A percentile compares a stretch with the other conserved stretches of the same genome.
Conservation (phyloP, 2,113 vertebrate species). For the Astatoreochromis straeleni region DNA sequence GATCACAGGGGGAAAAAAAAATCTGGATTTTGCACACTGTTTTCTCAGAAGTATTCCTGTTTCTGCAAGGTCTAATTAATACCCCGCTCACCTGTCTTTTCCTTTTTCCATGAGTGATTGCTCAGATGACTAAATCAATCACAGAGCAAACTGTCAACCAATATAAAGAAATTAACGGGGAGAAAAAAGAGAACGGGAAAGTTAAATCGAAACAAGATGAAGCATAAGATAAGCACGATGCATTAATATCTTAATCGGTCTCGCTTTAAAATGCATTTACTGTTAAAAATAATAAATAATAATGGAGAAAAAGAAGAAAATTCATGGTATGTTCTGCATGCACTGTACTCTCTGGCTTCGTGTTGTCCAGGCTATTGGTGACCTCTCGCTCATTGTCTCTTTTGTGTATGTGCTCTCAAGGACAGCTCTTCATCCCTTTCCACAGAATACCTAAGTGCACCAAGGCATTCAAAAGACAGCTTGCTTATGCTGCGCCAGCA, state of each 20-base stretch:
- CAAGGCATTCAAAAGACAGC: constrained; percentile 19
- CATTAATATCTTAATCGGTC: neutral
- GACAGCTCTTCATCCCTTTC: neutral
- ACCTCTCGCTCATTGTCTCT: constrained; percentile 7
- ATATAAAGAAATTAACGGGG: neutral
- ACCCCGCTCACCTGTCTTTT: neutral
- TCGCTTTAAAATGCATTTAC: neutral
- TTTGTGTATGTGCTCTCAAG: constrained; percentile 13
- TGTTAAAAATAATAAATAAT: neutral
- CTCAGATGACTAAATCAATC: neutral
- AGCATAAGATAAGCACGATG: neutral
- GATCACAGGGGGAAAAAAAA: rapidly evolving
- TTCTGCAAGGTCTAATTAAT: neutral
- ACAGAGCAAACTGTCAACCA: neutral
- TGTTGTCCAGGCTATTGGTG: neutral
- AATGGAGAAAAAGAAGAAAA: neutral
- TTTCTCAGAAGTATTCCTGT: neutral
- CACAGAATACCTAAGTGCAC: constrained; percentile 4
- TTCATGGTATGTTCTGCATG: neutral
- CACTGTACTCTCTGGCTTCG: neutral
- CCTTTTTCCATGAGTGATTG: neutral
- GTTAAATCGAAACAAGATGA: neutral
- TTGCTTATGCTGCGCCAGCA: constrained; percentile 2
- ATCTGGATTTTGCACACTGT: neutral
- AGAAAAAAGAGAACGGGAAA: neutral